Percentiles rank a stretch among this genome's conserved stretches.
Evolutionary conservation across 2,797 vertebrate genomes (phyloP).

Genomic region (Ptychadena robeensis): DNA sequence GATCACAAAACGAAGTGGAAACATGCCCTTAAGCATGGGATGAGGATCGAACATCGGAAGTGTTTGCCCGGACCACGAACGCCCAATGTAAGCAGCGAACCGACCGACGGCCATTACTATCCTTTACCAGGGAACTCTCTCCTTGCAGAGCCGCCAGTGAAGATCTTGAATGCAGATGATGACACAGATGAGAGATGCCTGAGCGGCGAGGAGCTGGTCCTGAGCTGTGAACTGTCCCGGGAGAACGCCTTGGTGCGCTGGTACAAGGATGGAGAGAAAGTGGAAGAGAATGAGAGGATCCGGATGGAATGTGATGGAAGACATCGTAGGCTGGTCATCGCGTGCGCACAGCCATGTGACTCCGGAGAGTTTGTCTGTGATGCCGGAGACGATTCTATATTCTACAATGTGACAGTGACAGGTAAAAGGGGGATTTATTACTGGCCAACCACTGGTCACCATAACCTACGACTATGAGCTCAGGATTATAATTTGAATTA

Average conservation of each 20-base stretch:
- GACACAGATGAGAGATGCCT: slow-evolving; percentile 83
- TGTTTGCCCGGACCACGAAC: no score
- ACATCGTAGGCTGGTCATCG: slow-evolving; percentile 81
- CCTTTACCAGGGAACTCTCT: no score
- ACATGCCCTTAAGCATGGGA: no score
- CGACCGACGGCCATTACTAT: no score
- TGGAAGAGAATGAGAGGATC: slow-evolving; percentile 79
- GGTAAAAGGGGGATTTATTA: slow-evolving; percentile 74
- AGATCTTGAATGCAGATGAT: slow-evolving; percentile 84
- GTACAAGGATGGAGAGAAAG: slow-evolving; percentile 91
- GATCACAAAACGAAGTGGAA: no score
- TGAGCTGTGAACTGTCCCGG: slow-evolving; percentile 89
- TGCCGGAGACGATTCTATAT: slow-evolving; percentile 87
- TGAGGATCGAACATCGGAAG: no score
- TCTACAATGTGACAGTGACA: slow-evolving; percentile 88
- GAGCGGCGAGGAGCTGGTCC: slow-evolving; percentile 82
- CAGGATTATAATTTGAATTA: no score
- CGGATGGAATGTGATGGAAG: slow-evolving; percentile 83
- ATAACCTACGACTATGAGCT: background rate
- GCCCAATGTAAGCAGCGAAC: no score
- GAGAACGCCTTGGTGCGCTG: slow-evolving; percentile 78
- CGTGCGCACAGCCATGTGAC: slow-evolving; percentile 76
- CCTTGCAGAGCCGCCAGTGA: slow-evolving; percentile 84
- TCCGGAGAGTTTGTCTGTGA: slow-evolving; percentile 93
- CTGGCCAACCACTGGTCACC: no score